Percentiles rank a stretch among this genome's conserved stretches.
Conservation (phyloP, 2,888 invertebrate genomes). For the Chalcis sispes region DNA sequence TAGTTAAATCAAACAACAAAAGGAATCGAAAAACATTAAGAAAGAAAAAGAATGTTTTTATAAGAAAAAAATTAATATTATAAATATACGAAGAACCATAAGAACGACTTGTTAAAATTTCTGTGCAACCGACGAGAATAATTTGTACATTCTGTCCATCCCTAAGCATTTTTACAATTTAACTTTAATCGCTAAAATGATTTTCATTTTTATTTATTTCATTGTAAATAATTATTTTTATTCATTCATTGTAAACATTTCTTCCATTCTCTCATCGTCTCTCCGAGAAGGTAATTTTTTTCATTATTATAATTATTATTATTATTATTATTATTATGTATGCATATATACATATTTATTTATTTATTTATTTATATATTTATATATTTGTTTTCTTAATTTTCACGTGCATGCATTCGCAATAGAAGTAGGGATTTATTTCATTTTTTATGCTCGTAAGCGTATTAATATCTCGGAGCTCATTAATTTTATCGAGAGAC, state of each 20-base stretch:
- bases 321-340: no score
- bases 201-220: constrained; percentile 55
- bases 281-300: constrained; percentile 65
- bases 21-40: constrained; percentile 18
- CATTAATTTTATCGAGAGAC: constrained; percentile 63
- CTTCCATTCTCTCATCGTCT: constrained; percentile 54
- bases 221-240: constrained; percentile 70
- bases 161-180: constrained; percentile 66
- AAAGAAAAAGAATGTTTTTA: constrained; percentile 33
- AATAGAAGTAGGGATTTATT: constrained; percentile 30
- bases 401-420: constrained; percentile 34
- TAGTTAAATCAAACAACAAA: constrained; percentile 58
- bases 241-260: constrained; percentile 62
- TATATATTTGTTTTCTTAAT: constrained; percentile 19
- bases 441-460: constrained; percentile 69
- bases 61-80: constrained; percentile 42
- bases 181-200: constrained; percentile 67
- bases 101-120: constrained; percentile 39
- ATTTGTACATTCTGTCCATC: constrained; percentile 66
- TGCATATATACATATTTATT: no score
- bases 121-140: constrained; percentile 53
- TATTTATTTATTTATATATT: no score
- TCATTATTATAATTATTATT: constrained; percentile 10
- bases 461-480: constrained; percentile 72
- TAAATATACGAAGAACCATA: constrained; percentile 20